These are phyloP conservation scores for Alligator mississippiensis DNA, from an alignment of 2,113 vertebrate genomes.

Conservation along the genomic window DNA sequence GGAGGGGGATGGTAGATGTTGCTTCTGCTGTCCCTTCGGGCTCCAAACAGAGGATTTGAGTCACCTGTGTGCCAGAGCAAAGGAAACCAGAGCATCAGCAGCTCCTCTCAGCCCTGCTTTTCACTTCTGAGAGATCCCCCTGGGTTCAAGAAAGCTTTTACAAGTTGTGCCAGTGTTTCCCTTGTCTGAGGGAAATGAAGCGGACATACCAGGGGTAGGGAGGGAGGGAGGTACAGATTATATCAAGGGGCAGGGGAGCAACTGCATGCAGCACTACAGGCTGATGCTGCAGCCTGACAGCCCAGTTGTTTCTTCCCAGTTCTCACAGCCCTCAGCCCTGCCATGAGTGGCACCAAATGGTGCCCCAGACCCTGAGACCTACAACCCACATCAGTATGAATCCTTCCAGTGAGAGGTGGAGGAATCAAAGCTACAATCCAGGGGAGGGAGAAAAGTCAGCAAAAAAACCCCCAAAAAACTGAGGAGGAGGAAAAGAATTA, in stretches of 20 bases:
- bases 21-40: slow-evolving; percentile 85
- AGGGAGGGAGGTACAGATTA: background rate
- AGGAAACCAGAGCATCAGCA: background rate
- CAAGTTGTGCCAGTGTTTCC: background rate
- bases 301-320: background rate
- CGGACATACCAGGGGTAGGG: background rate
- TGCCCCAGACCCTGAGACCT: background rate
- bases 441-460: background rate
- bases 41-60: slow-evolving; percentile 73
- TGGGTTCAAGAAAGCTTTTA: slow-evolving; percentile 22
- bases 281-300: background rate
- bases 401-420: background rate
- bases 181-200: too few relatives aligned
- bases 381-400: background rate
- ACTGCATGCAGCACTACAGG: background rate
- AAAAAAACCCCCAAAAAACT: background rate
- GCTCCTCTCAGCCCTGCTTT: background rate
- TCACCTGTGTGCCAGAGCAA: slow-evolving; percentile 75
- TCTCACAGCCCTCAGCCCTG: background rate
- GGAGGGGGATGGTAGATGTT: slow-evolving; percentile 89
- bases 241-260: background rate
- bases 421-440: too few relatives aligned
- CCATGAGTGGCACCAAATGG: background rate
- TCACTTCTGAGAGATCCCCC: slow-evolving; percentile 65
- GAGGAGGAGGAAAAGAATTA: background rate